These are phyloP conservation scores for Drosophila diplacantha DNA, from an alignment of 2,888 invertebrate genomes.

Conservation along the genomic window DNA sequence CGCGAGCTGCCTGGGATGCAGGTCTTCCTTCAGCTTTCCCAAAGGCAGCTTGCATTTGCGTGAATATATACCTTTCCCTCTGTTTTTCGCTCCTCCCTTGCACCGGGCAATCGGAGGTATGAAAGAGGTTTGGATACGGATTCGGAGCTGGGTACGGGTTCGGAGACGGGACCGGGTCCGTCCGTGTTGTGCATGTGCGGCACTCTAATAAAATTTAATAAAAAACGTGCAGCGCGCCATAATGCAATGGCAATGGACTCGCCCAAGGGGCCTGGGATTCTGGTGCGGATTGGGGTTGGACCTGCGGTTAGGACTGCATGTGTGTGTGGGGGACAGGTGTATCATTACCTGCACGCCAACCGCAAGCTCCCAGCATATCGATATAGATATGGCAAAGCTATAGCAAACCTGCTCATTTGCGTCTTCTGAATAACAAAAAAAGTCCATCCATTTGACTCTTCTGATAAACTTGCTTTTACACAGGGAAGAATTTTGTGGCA, in stretches of 20 bases:
- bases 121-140: slow-evolving; percentile 18
- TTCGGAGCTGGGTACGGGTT: slow-evolving; percentile 12
- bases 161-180: slow-evolving; percentile 4
- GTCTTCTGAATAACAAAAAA: slow-evolving; percentile 41
- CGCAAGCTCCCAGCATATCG: slow-evolving; percentile 63
- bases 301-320: neutral
- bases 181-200: slow-evolving; percentile 56
- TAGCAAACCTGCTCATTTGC: slow-evolving; percentile 56
- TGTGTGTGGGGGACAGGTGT: slow-evolving; percentile 26
- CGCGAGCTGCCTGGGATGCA: slow-evolving; percentile 14
- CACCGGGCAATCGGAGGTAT: slow-evolving; percentile 8
- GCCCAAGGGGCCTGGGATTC: slow-evolving; percentile 25
- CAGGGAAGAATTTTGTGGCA: neutral
- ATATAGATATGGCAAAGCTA: slow-evolving; percentile 50
- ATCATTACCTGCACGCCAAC: slow-evolving; percentile 47
- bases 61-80: slow-evolving; percentile 31
- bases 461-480: neutral
- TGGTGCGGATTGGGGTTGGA: slow-evolving; percentile 4
- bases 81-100: slow-evolving; percentile 9
- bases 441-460: neutral
- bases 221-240: slow-evolving; percentile 68
- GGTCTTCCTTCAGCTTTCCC: slow-evolving; percentile 32
- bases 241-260: slow-evolving; percentile 57
- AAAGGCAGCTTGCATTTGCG: slow-evolving; percentile 47
- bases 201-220: slow-evolving; percentile 72